These are phyloP conservation scores for Acleris literana DNA, from an alignment of 2,888 invertebrate genomes.

Conservation along the genomic window DNA sequence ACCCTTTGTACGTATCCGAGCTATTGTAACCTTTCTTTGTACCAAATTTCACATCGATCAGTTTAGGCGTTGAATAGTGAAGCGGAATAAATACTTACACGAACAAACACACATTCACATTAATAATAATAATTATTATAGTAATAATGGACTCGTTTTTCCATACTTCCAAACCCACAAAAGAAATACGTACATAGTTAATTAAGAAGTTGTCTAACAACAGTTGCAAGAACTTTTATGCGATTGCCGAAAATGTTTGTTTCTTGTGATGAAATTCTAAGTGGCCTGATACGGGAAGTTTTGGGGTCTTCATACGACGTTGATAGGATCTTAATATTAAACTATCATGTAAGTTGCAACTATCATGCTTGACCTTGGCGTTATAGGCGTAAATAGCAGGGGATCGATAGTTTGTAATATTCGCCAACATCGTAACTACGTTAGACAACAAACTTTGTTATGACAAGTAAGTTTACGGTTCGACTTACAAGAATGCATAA, in stretches of 20 bases:
- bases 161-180: too few species aligned
- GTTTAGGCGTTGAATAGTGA: too few species aligned
- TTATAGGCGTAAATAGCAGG: not conserved
- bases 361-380: not conserved
- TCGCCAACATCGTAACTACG: slow-evolving; percentile 13
- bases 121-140: too few species aligned
- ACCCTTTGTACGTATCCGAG: too few species aligned
- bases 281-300: not conserved
- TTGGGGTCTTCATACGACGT: not conserved
- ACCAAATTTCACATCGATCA: too few species aligned
- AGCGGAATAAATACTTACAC: too few species aligned
- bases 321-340: slow-evolving; percentile 1
- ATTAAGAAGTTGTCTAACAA: too few species aligned
- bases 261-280: not conserved
- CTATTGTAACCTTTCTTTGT: too few species aligned
- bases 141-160: too few species aligned
- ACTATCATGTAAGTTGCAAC: slow-evolving; percentile 1
- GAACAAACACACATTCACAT: too few species aligned
- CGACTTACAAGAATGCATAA: not conserved
- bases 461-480: not conserved
- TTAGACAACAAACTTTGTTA: not conserved
- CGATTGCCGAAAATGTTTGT: not conserved
- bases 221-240: too few species aligned
- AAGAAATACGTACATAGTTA: too few species aligned
- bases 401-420: slow-evolving; percentile 19